Conservation (phyloP, 2,113 vertebrate genomes). For the Meriones unguiculatus region DNA sequence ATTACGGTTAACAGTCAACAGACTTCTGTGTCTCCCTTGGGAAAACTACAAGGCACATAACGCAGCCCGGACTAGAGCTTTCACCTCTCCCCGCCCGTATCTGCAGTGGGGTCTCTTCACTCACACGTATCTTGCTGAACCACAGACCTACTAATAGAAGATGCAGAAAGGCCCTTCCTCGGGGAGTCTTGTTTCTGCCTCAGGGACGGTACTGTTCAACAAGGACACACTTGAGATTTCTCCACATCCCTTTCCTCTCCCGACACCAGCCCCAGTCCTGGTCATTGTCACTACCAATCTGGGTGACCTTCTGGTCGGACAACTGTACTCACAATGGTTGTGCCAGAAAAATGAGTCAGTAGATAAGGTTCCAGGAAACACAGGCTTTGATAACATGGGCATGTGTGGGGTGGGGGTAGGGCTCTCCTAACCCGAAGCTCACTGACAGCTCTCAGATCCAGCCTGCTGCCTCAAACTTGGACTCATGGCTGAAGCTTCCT, state of each 20-base stretch:
- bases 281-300: neutral
- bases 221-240: neutral
- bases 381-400: neutral
- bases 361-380: neutral
- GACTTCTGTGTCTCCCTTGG: neutral
- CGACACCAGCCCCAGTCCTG: neutral
- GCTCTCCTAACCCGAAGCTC: neutral
- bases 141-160: conserved; percentile 10
- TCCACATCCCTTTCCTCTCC: neutral
- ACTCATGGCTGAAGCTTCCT: neutral
- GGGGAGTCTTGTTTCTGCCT: neutral
- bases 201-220: neutral
- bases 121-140: neutral
- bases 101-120: neutral
- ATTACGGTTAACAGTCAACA: neutral
- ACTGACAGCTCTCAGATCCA: neutral
- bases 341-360: neutral
- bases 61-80: neutral
- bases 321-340: neutral
- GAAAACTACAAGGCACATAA: neutral
- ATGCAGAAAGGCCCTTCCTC: neutral
- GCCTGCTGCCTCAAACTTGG: neutral
- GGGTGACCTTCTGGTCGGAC: neutral
- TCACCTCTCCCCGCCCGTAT: neutral
- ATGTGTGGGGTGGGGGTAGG: too few species aligned